Evolutionary conservation across 2,113 vertebrate genomes (phyloP), one percentile per base, ranked within the genome.

Genomic region (Saimiri boliviensis): DNA sequence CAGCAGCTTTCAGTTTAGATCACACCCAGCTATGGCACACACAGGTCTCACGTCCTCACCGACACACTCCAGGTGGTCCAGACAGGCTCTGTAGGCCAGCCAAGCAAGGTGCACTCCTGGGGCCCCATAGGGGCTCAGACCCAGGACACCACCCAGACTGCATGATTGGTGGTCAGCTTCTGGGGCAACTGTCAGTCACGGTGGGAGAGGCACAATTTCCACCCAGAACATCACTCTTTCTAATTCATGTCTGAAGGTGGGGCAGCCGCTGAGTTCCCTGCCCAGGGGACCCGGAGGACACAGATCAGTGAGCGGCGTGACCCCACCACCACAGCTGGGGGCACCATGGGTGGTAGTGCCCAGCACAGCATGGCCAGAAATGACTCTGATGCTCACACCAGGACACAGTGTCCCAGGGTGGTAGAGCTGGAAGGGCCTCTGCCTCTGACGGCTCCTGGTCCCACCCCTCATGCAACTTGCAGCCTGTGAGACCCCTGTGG

Each of bases 71-170:
- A 68, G 32, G 32, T 35, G 32, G 63, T 32, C 63, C 63, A 16
- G 6, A 66, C 27, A 30, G 60, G 12, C 14, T 68, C 63, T 1
- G 2, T 16, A 68, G 35, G 63, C 32, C 32, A 8, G 32, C 32
- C 63, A 35, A 35, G 32, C 63, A 35, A 35, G 32, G 63, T 63
- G 63, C 63, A 32, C 30, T 32, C 63, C 32, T 17, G 63, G 6
- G 60, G 66, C 32, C 3, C 30, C 32, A 17, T 14, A 35, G 45
- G 49, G 17, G 49, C 30, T 60, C 60, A 20, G 71, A 20, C 60
- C 19, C 20, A 20, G 60, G 81, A 27, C 0, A 0, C 49, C 40
- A 4, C 0, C 60, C 40, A 6, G 60, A 14, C 54, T 9, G 2
- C 12, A 13, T 0, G n/a, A 27, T 20, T 66, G 21, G 63, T 49